Evolutionary conservation across 2,113 vertebrate species (phyloP), one percentile per base, ranked within the genome.

Genomic region (Plestiodon gilberti): DNA sequence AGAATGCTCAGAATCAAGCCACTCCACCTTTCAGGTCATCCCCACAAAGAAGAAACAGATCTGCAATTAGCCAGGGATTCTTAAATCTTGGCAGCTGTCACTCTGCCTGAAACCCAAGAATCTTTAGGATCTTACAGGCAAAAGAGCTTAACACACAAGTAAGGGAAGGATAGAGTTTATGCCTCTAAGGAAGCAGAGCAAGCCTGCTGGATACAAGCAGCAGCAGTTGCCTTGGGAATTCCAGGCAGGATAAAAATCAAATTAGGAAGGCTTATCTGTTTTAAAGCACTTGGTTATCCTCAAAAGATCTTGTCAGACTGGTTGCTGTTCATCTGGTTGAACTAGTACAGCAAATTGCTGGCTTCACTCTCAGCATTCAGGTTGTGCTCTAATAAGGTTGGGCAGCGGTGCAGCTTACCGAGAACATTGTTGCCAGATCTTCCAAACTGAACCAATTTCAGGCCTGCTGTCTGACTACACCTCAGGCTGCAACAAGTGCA

Each of bases 141-240:
- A 18, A 57, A 43, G 2, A 62, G 55, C 83, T 78, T 79, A 81
- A 59, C 18, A 83, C 2, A 10, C 2, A 10, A 67, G n/a, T 23
- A 84, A 6, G 30, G 59, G 85, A 89, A 75, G 1, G 48, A 30
- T 28, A 43, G 81, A 82, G 71, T 55, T 88, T 80, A 86, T 55
- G 83, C 67, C 73, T 92, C 73, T 73, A 82, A 71, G 78, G 87
- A 85, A 84, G 78, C 30, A 71, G 52, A 85, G 40, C 1, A 10
- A 92, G 76, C 84, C 75, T 76, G 82, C 65, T n/a, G 80, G 78
- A 59, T 65, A 48, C 33, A 82, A 91, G 22, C 2, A 80, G 38
- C 2, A 78, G 38, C 85, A 93, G 64, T 90, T 89, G 78, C 69
- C 65, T 81, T 55, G 84, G 90, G 89, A 92, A 93, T 81, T 84